Evolutionary conservation across 2,797 vertebrate species (phyloP), one percentile per base, ranked within the genome.

Genomic region (Botia kubotai): DNA sequence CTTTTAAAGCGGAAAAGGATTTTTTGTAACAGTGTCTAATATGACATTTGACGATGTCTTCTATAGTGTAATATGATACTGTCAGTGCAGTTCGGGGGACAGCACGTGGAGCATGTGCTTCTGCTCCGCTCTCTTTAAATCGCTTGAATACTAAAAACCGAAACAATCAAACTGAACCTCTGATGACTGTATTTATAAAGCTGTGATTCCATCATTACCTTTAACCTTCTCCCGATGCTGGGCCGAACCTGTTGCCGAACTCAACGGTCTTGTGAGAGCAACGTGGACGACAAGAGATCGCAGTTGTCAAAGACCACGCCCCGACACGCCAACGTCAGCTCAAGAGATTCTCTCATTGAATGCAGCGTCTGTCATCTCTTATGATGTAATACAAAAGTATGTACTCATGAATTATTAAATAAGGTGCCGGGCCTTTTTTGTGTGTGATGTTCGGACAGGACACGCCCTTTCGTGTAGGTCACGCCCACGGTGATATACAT

Each of bases 161-260:
- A 66, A 66, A 43, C 8, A 19, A 33, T 52, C 48, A n/a, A 0
- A 29, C 2, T 3, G 2, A 11, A 11, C 2, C 1, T 23, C 19
- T 12, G 16, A 43, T 7, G 8, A 7, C 39, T 8, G 39, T n/a
- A 6, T 66, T n/a, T 60, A 7, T 4, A 36, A 72, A 43, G 8
- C 1, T 50, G 68, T 23, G 14, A n/a, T 26, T 52, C 11, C 46
- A 29, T 13, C 14, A 6, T 72, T 79, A 79, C 77, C 77, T 79
- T 65, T 2, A 65, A 10, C 6, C 29, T 52, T 26, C 26, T 26
- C 58, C 19, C 12, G 60, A 55, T 43, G 2, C 26, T 13, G 14
- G 0, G 14, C 13, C 2, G 60, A 63, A 63, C 23, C 23, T 14
- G 65, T 48, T 29, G 21, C 17, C n/a, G 39, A 65, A 1, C 19